Conservation (phyloP, 2,888 invertebrate genomes). For the Marasmarcha lunaedactyla region DNA sequence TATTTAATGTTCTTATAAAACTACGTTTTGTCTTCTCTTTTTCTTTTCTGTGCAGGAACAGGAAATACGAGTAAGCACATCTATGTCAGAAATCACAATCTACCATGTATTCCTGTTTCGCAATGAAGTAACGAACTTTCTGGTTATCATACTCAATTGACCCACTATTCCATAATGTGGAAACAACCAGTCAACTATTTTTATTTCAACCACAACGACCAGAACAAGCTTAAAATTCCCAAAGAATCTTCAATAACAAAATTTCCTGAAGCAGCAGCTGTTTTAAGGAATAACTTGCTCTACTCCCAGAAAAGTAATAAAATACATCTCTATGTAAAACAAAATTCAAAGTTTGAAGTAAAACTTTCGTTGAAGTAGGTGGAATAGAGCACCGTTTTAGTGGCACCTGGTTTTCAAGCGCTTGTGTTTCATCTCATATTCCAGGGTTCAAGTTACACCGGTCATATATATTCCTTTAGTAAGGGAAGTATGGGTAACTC, state of each 20-base stretch:
- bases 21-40: no score
- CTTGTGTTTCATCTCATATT: background rate
- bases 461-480: constrained; percentile 6
- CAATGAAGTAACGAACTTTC: no score
- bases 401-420: background rate
- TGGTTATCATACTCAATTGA: no score
- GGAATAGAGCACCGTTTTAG: constrained; percentile 3
- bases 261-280: background rate
- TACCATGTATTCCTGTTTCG: no score
- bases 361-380: background rate
- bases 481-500: constrained; percentile 17
- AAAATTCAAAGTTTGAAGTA: background rate
- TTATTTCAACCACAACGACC: no score
- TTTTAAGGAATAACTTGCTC: background rate
- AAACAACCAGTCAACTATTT: no score
- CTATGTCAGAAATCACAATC: no score
- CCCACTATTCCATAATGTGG: no score
- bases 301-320: background rate
- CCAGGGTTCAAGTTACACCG: constrained; percentile 4
- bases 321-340: background rate
- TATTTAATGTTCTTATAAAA: no score
- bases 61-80: no score
- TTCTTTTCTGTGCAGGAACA: no score
- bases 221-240: no score
- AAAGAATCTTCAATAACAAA: background rate